phyloP scores from a whole-genome alignment of 2,113 vertebrate genomes.

The Empidonax alnorum region DNA sequence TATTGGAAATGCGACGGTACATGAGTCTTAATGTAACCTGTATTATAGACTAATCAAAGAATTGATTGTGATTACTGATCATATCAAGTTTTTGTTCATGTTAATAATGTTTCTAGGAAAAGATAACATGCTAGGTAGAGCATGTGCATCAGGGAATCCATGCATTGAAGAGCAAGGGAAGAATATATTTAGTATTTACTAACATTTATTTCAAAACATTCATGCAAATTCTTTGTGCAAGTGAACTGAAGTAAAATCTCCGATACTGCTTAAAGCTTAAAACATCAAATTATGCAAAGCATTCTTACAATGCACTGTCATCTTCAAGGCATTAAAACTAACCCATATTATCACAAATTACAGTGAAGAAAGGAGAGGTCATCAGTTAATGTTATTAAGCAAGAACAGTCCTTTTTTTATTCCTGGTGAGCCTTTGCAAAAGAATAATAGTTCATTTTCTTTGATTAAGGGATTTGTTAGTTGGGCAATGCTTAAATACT shows the following conservation, averaged over 20 bases:
- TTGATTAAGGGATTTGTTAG: conserved; percentile 13
- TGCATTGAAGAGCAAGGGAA: background rate
- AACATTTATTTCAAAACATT: background rate
- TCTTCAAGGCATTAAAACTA: background rate
- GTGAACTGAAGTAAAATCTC: background rate
- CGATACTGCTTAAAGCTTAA: background rate
- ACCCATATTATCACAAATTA: background rate
- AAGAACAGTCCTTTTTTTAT: background rate
- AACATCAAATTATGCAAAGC: background rate
- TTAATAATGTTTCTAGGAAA: background rate
- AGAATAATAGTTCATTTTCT: conserved; percentile 6
- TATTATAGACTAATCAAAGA: background rate
- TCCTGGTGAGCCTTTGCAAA: background rate
- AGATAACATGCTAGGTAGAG: background rate
- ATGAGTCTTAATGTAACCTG: background rate
- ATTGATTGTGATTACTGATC: background rate
- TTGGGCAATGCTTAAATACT: background rate
- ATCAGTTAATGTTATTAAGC: background rate
- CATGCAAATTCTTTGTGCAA: background rate
- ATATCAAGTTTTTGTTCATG: background rate
- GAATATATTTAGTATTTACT: background rate
- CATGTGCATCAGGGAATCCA: background rate
- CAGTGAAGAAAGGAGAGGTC: background rate
- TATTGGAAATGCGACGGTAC: background rate
- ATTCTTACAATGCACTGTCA: background rate